phyloP scores from a whole-genome alignment of 2,113 vertebrate species.

The Ailurus styani region DNA sequence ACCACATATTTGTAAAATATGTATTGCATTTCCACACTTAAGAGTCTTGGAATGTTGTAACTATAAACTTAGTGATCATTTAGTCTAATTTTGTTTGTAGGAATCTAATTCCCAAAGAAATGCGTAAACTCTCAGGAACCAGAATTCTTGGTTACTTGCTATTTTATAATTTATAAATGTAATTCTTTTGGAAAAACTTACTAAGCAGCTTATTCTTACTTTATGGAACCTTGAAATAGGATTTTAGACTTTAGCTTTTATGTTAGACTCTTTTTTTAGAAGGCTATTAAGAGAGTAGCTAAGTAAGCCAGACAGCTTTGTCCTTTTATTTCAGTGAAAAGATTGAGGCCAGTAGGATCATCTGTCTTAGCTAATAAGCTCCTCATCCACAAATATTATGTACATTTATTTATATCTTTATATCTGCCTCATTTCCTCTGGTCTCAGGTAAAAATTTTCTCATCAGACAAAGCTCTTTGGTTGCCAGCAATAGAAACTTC shows the following conservation, averaged over 20 bases:
- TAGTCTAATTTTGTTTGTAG: not conserved
- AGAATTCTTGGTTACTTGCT: slow-evolving; percentile 16
- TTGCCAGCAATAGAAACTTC: not conserved
- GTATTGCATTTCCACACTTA: not conserved
- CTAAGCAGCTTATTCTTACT: not conserved
- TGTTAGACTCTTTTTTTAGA: slow-evolving; percentile 25
- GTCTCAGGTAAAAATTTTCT: not conserved
- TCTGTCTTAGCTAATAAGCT: not conserved
- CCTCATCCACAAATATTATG: not conserved
- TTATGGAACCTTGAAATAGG: not conserved
- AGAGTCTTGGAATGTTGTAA: not conserved
- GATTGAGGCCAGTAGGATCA: not conserved
- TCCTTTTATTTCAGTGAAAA: not conserved
- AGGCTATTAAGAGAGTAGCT: not conserved
- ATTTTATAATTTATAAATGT: not conserved
- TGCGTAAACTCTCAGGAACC: not conserved
- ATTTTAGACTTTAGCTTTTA: slow-evolving; percentile 21
- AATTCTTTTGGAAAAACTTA: slow-evolving; percentile 10
- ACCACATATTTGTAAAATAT: not conserved
- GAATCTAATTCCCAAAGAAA: not conserved
- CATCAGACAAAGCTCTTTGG: not conserved
- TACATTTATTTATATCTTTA: not conserved
- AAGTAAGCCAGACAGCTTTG: not conserved
- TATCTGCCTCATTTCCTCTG: not conserved
- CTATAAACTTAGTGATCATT: not conserved